Percentiles rank a stretch among this genome's conserved stretches.
These are phyloP conservation scores for Aelia acuminata DNA, from an alignment of 2,888 invertebrate genomes.

Conservation along the genomic window DNA sequence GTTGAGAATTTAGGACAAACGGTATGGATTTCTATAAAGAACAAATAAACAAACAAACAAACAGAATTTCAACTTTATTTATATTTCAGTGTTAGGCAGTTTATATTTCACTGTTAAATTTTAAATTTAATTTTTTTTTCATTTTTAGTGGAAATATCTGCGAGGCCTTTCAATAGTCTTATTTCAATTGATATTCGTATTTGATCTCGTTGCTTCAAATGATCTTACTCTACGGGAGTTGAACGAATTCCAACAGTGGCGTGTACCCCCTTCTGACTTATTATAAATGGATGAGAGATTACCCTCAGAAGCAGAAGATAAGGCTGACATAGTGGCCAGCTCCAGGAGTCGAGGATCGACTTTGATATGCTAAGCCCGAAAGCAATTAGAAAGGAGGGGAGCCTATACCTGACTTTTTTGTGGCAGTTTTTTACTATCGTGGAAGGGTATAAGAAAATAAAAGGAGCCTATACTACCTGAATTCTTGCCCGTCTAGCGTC, in stretches of 20 bases:
- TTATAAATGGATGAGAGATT: slow-evolving; percentile 26
- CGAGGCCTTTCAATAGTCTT: no score
- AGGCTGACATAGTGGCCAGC: slow-evolving; percentile 16
- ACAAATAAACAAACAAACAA: no score
- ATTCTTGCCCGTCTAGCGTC: slow-evolving; percentile 31
- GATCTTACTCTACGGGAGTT: not conserved
- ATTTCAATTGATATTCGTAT: no score
- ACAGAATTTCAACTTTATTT: no score
- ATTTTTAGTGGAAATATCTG: no score
- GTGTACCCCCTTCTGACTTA: not conserved
- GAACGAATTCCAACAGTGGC: not conserved
- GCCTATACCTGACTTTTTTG: slow-evolving; percentile 16
- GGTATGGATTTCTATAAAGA: no score
- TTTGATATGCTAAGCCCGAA: slow-evolving; percentile 35
- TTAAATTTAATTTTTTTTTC: no score
- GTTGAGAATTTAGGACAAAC: no score
- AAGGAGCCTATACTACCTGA: slow-evolving; percentile 22
- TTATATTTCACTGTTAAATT: no score
- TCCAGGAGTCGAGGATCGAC: not conserved
- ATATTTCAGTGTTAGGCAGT: no score
- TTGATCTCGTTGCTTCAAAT: no score
- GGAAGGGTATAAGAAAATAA: not conserved
- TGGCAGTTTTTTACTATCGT: not conserved
- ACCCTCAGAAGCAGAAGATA: not conserved
- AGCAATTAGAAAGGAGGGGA: slow-evolving; percentile 44